These are phyloP conservation scores for Dolichoris vasculosae DNA, from an alignment of 1,140 invertebrate species.

Conservation along the genomic window DNA sequence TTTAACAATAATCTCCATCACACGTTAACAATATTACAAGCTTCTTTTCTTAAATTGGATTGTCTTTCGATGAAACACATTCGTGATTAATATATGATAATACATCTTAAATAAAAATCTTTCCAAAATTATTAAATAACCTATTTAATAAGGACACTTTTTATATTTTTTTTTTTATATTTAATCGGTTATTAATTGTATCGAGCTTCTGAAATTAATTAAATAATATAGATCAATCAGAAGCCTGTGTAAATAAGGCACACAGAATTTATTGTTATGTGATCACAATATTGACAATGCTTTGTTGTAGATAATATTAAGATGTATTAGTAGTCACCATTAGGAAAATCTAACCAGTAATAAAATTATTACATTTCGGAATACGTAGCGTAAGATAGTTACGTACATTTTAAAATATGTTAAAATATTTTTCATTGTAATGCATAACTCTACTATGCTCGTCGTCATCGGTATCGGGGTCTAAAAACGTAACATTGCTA, in stretches of 20 bases:
- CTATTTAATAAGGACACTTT: constrained; percentile 46
- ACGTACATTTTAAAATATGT: constrained; percentile 30
- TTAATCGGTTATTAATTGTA: constrained; percentile 27
- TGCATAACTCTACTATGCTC: constrained; percentile 38
- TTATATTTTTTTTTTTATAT: constrained; percentile 14
- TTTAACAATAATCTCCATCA: constrained; percentile 57
- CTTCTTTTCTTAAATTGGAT: constrained; percentile 51
- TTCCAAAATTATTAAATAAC: constrained; percentile 38
- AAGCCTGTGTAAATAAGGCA: constrained; percentile 60
- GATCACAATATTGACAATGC: constrained; percentile 52
- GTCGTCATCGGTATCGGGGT: constrained; percentile 18
- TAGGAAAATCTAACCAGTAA: constrained; percentile 32
- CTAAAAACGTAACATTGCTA: constrained; percentile 13
- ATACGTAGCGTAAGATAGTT: constrained; percentile 18
- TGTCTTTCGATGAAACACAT: neutral
- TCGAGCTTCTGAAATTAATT: constrained; percentile 31
- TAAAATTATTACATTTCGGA: constrained; percentile 27
- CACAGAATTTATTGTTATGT: constrained; percentile 55
- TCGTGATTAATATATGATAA: constrained; percentile 30
- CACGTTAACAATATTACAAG: constrained; percentile 57
- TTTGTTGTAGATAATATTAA: constrained; percentile 29
- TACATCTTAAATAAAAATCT: constrained; percentile 39
- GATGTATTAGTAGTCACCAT: constrained; percentile 40
- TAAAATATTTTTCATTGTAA: constrained; percentile 27
- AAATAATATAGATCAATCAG: constrained; percentile 48